A percentile compares a stretch with the other conserved stretches of the same genome.
Conservation (phyloP, 2,113 vertebrate species). For the Oriolus oriolus region DNA sequence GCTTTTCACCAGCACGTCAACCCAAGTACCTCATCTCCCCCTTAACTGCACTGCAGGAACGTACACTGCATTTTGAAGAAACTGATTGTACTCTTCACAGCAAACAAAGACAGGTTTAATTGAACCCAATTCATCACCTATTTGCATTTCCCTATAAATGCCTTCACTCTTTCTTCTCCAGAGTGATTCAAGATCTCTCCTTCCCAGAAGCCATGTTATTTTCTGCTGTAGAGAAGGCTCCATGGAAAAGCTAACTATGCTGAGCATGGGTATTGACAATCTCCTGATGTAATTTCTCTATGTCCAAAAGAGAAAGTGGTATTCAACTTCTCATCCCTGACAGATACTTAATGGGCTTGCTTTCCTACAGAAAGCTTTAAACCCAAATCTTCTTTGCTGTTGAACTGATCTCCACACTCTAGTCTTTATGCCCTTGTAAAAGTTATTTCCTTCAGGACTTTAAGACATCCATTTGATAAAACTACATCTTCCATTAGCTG, state of each 20-base stretch:
- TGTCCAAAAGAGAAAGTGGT: conserved; percentile 29
- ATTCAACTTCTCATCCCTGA: conserved; percentile 37
- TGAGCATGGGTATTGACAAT: conserved; percentile 49
- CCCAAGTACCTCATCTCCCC: background rate
- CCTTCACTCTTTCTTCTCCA: background rate
- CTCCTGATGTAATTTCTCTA: conserved; percentile 37
- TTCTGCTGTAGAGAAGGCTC: background rate
- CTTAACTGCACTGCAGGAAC: background rate
- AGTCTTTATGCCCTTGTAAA: background rate
- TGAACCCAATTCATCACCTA: background rate
- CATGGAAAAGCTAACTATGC: background rate
- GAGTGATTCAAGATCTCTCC: background rate
- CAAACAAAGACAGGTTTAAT: background rate
- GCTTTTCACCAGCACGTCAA: background rate
- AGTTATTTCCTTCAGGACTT: background rate
- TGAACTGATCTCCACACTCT: background rate
- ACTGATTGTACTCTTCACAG: background rate
- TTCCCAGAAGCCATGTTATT: background rate
- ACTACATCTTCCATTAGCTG: background rate
- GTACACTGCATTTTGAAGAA: background rate
- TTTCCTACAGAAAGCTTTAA: background rate
- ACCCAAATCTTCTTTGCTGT: background rate
- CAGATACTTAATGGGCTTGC: background rate
- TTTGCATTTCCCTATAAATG: background rate
- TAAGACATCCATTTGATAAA: background rate